Percentiles rank a stretch among this genome's conserved stretches.
Evolutionary conservation across 2,797 vertebrate genomes (phyloP).

Genomic region (Anableps anableps): DNA sequence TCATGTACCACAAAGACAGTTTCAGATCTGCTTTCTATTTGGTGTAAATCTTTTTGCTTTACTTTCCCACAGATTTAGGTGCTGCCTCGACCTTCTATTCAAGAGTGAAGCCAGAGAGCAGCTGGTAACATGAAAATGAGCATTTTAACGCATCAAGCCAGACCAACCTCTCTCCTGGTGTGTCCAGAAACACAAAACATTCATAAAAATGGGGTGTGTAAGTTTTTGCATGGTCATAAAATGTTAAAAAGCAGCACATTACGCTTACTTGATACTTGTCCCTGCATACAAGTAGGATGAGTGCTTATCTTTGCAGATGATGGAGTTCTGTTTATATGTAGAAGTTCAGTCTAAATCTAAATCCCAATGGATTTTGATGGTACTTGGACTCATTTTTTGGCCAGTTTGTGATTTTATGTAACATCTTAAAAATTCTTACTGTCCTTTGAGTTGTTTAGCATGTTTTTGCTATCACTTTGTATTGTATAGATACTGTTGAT

Average conservation of each 20-base stretch:
- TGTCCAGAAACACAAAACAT: background rate
- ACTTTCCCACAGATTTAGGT: conserved; percentile 18
- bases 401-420: background rate
- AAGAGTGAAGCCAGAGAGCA: conserved; percentile 6
- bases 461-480: background rate
- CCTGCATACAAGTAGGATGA: too few relatives aligned
- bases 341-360: background rate
- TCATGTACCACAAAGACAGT: background rate
- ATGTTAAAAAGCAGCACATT: background rate
- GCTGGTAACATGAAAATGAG: conserved; percentile 1
- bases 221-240: background rate
- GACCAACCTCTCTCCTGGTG: background rate
- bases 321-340: background rate
- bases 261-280: too few relatives aligned
- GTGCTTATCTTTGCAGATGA: background rate
- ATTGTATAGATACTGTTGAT: background rate
- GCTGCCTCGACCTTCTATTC: conserved; percentile 25
- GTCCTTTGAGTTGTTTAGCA: background rate
- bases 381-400: background rate
- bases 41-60: background rate
- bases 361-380: background rate
- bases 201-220: background rate
- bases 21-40: background rate
- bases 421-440: background rate
- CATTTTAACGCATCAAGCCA: background rate